Conservation (phyloP, 1,140 invertebrate genomes). For the Teleogryllus occipitalis region DNA sequence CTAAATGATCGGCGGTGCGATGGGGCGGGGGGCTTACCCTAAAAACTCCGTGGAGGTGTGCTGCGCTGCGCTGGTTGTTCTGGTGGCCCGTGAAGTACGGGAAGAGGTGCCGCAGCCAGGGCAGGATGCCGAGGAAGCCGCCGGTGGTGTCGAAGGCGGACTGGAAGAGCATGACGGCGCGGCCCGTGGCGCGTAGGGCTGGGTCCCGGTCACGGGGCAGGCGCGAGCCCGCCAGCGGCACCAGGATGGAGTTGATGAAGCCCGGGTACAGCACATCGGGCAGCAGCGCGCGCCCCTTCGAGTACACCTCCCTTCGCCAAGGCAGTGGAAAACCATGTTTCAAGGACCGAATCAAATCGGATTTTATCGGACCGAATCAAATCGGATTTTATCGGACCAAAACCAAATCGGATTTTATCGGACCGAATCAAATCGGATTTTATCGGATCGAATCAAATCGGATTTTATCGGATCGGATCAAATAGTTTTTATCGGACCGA, state of each 20-base stretch:
- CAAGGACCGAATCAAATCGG: no score
- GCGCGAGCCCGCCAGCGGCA: not conserved
- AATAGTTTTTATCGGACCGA: no score
- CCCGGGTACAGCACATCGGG: not conserved
- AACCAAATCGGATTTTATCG: no score
- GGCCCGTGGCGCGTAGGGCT: not conserved
- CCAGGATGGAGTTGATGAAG: not conserved
- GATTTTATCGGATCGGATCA: no score
- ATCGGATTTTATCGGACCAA: no score
- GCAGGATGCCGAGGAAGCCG: not conserved
- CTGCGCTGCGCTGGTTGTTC: not conserved
- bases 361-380: no score
- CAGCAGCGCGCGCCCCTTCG: not conserved
- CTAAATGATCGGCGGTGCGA: no score
- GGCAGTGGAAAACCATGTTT: no score
- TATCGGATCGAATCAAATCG: no score
- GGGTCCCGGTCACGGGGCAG: not conserved
- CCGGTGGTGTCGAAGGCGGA: slow-evolving; percentile 5
- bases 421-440: no score
- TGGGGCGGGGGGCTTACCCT: not conserved
- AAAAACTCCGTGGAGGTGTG: not conserved
- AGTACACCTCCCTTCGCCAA: not conserved
- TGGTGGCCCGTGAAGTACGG: not conserved
- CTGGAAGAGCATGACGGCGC: not conserved
- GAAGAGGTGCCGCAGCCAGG: slow-evolving; percentile 3